phyloP scores from a whole-genome alignment of 2,113 vertebrate genomes.

The Pomatostomus ruficeps region DNA sequence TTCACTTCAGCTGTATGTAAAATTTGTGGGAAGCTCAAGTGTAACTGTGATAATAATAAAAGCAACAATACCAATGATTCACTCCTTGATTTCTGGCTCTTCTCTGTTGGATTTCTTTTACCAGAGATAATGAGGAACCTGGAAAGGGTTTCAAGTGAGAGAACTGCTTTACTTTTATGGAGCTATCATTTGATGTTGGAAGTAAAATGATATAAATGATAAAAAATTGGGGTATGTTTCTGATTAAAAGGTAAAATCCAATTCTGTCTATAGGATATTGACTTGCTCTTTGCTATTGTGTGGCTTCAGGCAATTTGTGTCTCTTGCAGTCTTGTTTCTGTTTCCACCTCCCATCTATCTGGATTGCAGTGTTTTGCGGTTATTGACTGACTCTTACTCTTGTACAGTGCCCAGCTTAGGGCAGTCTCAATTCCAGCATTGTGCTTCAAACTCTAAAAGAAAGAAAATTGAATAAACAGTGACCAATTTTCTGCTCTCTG shows the following conservation, averaged over 20 bases:
- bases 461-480: background rate
- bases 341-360: background rate
- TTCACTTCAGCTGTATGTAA: background rate
- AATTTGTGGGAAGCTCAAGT: background rate
- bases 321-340: background rate
- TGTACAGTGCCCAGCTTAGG: background rate
- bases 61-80: background rate
- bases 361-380: background rate
- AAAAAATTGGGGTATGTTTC: background rate
- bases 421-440: background rate
- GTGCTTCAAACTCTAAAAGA: background rate
- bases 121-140: background rate
- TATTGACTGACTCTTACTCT: background rate
- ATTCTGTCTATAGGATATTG: background rate
- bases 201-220: slow-evolving; percentile 23
- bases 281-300: background rate
- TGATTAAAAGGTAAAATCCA: background rate
- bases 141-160: background rate
- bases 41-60: background rate
- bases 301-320: background rate
- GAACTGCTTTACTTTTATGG: slow-evolving; percentile 13
- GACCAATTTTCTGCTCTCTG: background rate
- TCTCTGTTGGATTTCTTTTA: background rate
- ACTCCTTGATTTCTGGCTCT: background rate
- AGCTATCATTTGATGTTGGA: slow-evolving; percentile 13